Base-by-base conservation (phyloP, 2,888 invertebrate species). In the Drosophila engyochracea region DNA sequence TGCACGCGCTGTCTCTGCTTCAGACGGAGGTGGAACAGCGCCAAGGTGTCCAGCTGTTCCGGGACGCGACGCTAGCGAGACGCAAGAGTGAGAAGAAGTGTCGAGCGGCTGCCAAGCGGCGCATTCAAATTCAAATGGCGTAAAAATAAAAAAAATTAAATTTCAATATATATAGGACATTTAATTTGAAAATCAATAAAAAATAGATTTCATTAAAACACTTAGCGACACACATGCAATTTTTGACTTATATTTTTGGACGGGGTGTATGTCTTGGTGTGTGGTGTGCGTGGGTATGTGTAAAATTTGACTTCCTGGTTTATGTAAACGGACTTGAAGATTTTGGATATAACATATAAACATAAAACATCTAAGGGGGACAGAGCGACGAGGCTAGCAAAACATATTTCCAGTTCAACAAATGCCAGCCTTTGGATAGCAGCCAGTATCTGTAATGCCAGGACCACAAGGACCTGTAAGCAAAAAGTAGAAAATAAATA, bases 1-100 rank as follows among this genome's bases (percentile, higher is more conserved):
- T 97, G 76, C 96, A 97, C 92, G 97, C 97, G 0, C 94, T 99
- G 89, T 95, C 96, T 70, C 96, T 96, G 93, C 91, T 97, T 60
- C 96, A 97, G 88, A 95, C 96, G 63, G 95, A 96, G 76, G 94
- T 97, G 16, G 98, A 98, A 93, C 95, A 96, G 78, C 94, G 95
- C 2, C 96, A 97, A 81, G 96, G 96, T 61, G 95, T 97, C 31
- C 95, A 96, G 84, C 94, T 97, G 79, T 98, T 98, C 94, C 94
- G 94, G 69, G 98, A 98, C 84, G 96, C 97, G 0, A 96, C 96
- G 0, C 93, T 94, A 60, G 94, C 95, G 64, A 95, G 95, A 62
- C 95, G 95, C 75, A 94, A 95, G 66, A 95, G 95, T 61, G 95
- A 96, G 82, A 96, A 95, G 67, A 91, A 91, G 63, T 83, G 90